These are phyloP conservation scores for Drosophila miranda DNA, from an alignment of 1,140 invertebrate genomes.

Conservation along the genomic window DNA sequence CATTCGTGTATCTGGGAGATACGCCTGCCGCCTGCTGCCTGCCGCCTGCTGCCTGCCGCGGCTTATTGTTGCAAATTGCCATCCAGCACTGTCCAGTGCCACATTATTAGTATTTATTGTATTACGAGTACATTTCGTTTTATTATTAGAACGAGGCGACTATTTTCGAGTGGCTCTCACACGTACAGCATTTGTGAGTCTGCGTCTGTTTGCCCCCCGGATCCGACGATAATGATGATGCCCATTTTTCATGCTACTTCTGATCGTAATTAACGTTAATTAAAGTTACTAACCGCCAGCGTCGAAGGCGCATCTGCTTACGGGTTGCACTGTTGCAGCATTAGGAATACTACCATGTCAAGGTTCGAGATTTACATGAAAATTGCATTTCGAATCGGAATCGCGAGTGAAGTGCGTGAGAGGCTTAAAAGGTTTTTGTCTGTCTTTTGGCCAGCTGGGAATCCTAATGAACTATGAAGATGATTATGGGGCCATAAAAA, in stretches of 20 bases:
- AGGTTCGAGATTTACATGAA: slow-evolving; percentile 69
- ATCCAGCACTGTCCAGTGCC: slow-evolving; percentile 33
- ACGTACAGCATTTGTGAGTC: slow-evolving; percentile 3
- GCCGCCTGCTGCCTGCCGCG: neutral
- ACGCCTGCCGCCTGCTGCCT: slow-evolving; percentile 15
- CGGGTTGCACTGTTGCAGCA: slow-evolving; percentile 34
- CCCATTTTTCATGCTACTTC: slow-evolving; percentile 6
- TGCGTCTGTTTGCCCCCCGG: slow-evolving; percentile 14
- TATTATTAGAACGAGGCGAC: slow-evolving; percentile 72
- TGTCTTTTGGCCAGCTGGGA: neutral
- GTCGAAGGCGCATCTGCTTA: slow-evolving; percentile 76
- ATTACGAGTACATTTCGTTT: slow-evolving; percentile 53
- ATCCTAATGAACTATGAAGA: too few species aligned
- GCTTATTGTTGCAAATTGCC: slow-evolving; percentile 72
- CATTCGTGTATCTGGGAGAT: slow-evolving; percentile 49
- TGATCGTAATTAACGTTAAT: slow-evolving; percentile 63
- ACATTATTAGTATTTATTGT: slow-evolving; percentile 76
- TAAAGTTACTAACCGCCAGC: slow-evolving; percentile 70
- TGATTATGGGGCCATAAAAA: too few species aligned
- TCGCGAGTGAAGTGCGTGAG: slow-evolving; percentile 56
- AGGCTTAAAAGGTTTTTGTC: slow-evolving; percentile 28
- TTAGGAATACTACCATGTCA: slow-evolving; percentile 57
- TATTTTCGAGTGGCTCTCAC: slow-evolving; percentile 57
- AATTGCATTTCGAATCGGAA: slow-evolving; percentile 48
- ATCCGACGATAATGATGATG: slow-evolving; percentile 28